Evolutionary conservation across 1,140 invertebrate genomes (phyloP), one percentile per base, ranked within the genome.

Genomic region (Lucilia sericata): DNA sequence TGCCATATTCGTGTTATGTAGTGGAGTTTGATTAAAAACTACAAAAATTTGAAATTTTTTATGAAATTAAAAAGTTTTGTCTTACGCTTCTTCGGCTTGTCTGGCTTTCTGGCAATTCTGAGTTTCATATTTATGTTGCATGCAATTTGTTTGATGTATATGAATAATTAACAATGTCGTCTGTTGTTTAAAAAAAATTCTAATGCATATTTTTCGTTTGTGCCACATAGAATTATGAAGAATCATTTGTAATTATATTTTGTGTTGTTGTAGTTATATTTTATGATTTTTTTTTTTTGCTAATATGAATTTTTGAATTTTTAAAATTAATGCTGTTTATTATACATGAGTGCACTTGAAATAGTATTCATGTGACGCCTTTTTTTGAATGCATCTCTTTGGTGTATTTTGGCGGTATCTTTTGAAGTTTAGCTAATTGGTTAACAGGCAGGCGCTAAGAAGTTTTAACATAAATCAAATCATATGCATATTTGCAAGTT

Each of bases 91-190:
- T 70, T 70, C 12, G 9, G 9, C 25, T 21, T 25, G 65, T 70
- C 65, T 70, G 19, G n/a, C 5, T 19, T 19, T 80, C 17, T 75
- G n/a, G 76, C 47, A 80, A 49, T 80, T 49, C 42, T 80, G 36
- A 19, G 21, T 21, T 80, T 80, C 76, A 80, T 80, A 80, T 80
- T 80, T 80, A 80, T 80, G 76, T 80, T n/a, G 76, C 76, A 80
- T 80, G 76, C 76, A 80, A 80, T 80, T 80, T 80, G 76, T 80
- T 80, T 80, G 76, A 80, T 80, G 76, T 80, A 49, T 80, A 80
- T 80, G 76, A 80, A 80, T 80, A 80, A 80, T 80, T 80, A 80
- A 80, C 76, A 80, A 80, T 80, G 76, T 80, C 42, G 76, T 80
- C 76, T 80, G 76, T 70, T 21, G 19, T 70, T 70, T 25, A 55